Base-by-base conservation (phyloP, 1,140 invertebrate species). In the Campoletis sonorensis region DNA sequence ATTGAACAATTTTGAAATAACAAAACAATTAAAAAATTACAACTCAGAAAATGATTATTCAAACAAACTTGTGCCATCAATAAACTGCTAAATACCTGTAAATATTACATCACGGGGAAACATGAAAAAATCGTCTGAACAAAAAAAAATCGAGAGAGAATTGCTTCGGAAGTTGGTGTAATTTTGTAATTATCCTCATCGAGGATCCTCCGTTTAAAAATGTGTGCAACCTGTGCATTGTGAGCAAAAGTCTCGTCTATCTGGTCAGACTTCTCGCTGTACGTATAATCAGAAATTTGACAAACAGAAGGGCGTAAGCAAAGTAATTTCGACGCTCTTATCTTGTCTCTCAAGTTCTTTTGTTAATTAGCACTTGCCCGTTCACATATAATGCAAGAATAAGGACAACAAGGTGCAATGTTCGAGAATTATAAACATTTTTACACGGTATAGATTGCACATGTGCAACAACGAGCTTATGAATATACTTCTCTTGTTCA, bases 131-230 rank as follows among this genome's bases (percentile, higher is more conserved):
- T 49, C 70, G 33, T 5, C 61, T 21, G 4, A 13, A 37, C 18
- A 33, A 26, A 8, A 23, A 30, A 73, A 72, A 72, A 27, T 54
- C 26, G 64, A 73, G 64, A 33, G 67, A 18, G 30, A 70, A 49
- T 15, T 68, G 68, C 26, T 71, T 78, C 72, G 51, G 73, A 84
- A 85, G 87, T 87, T 86, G 86, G 83, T 85, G 87, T 87, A 88
- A 88, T 88, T 88, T 88, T 86, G 87, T 87, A 88, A 88, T 87
- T 88, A 88, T 84, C 83, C 84, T 81, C 80, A 87, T 85, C 83
- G 79, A 85, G 82, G 84, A 85, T 84, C 85, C 81, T 85, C 75
- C 73, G 61, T 1, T 61, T 26, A 23, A 64, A 64, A 64, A 27
- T 64, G 61, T 64, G 21, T 64, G 21, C 23, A 64, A 64, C 21